phyloP scores from a whole-genome alignment of 2,797 vertebrate genomes.

The Simalia tracyae region DNA sequence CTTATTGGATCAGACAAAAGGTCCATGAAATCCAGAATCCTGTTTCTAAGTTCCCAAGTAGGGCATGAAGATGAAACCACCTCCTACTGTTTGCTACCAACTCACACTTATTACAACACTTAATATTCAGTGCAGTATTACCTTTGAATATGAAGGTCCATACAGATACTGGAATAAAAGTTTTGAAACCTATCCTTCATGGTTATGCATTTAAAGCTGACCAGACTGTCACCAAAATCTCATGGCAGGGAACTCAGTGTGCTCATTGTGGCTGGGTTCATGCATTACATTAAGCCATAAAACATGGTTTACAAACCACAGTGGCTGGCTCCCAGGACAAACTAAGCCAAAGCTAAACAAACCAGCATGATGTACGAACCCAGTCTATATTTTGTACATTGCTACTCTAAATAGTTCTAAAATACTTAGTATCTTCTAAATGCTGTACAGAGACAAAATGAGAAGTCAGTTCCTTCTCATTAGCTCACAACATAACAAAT shows the following conservation, averaged over 20 bases:
- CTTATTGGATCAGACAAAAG: not conserved
- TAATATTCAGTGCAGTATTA: not conserved
- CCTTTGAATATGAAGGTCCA: not conserved
- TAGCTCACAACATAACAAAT: not conserved
- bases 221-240: not conserved
- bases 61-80: not conserved
- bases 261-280: not conserved
- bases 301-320: not conserved
- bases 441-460: not conserved
- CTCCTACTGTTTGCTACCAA: not conserved
- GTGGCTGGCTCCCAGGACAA: not conserved
- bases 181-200: not conserved
- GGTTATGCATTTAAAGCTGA: not conserved
- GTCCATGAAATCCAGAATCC: not conserved
- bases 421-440: not conserved
- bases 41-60: not conserved
- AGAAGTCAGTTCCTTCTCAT: not conserved
- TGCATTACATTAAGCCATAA: not conserved
- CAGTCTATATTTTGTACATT: not conserved
- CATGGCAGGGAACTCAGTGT: not conserved
- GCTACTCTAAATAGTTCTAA: not conserved
- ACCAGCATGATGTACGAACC: not conserved
- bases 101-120: not conserved
- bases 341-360: not conserved
- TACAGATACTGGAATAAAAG: not conserved